Percentiles rank a stretch among this genome's conserved stretches.
Evolutionary conservation across 2,797 vertebrate species (phyloP).

Genomic region (Semotilus atromaculatus): DNA sequence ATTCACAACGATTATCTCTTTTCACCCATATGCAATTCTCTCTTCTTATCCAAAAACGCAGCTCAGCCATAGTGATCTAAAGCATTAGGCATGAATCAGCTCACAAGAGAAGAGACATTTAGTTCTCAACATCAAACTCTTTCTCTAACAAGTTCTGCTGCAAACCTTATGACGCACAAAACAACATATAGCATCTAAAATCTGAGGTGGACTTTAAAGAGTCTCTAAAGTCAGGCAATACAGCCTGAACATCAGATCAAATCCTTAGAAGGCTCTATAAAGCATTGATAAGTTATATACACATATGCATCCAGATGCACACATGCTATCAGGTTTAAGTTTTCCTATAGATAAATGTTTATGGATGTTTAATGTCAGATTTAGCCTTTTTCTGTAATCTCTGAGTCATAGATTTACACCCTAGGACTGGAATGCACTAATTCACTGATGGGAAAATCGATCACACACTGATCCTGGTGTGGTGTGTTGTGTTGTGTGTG

Average conservation of each 20-base stretch:
- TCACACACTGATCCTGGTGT: conserved; percentile 1
- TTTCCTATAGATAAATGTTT: neutral
- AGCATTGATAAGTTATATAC: neutral
- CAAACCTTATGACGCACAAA: neutral
- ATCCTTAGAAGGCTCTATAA: neutral
- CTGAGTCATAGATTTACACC: conserved; percentile 34
- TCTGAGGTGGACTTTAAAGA: neutral
- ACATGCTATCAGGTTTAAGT: neutral
- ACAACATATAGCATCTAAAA: neutral
- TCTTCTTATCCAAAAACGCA: neutral
- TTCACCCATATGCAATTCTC: neutral
- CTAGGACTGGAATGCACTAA: conserved; percentile 15
- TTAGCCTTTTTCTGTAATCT: neutral
- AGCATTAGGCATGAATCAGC: neutral
- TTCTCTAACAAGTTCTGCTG: neutral
- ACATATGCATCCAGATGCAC: neutral
- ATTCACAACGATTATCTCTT: neutral
- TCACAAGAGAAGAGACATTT: neutral
- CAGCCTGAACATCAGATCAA: neutral
- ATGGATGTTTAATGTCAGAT: neutral
- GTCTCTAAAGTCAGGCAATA: neutral
- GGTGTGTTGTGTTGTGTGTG: neutral
- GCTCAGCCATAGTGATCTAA: neutral
- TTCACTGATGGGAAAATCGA: conserved; percentile 18
- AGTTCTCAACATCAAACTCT: too few relatives aligned